Evolutionary conservation across 2,888 invertebrate species (phyloP), one percentile per base, ranked within the genome.

Genomic region (Baronia brevicornis): DNA sequence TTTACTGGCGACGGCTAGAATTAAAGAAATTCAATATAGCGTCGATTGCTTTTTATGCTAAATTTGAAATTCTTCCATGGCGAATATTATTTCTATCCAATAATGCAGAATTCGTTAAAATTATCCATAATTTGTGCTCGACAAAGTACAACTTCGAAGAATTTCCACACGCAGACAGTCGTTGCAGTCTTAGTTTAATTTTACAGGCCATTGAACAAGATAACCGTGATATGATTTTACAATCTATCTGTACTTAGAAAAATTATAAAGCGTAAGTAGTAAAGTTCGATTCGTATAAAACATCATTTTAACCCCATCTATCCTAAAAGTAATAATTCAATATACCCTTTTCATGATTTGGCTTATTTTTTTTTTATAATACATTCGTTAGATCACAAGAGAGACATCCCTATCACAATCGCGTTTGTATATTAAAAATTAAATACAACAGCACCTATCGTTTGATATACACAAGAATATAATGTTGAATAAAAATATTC

Each of bases 301-400:
- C 68, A 69, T 66, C 68, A 69, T 70, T 68, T 67, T 59, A 70
- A 69, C 66, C 61, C 61, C 66, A 64, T 69, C 71, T 70, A 78
- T 66, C 65, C 72, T 77, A 78, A 73, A 75, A 67, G 70, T 75
- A 77, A 74, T 68, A 72, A 69, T 72, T 74, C 65, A 74, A 72
- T 74, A 77, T 79, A 79, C 75, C 79, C 77, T 72, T 77, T 75
- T 66, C 75, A 75, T 78, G 80, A 79, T 82, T 82, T 79, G 79
- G 78, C 80, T 71, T 71, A 71, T 54, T 56, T 52, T 42, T 64
- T 62, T 56, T 23, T 30, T 30, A 68, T 60, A 67, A 60, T 69
- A 68, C 64, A 67, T 66, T 63, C 58, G 60, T 69, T 61, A 67
- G 67, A 64, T 66, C 65, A 72, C 58, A 68, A 73, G 72, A 78